A percentile compares a stretch with the other conserved stretches of the same genome.
phyloP scores from a whole-genome alignment of 2,888 invertebrate genomes.

The Lasioglossum pauxillum region DNA sequence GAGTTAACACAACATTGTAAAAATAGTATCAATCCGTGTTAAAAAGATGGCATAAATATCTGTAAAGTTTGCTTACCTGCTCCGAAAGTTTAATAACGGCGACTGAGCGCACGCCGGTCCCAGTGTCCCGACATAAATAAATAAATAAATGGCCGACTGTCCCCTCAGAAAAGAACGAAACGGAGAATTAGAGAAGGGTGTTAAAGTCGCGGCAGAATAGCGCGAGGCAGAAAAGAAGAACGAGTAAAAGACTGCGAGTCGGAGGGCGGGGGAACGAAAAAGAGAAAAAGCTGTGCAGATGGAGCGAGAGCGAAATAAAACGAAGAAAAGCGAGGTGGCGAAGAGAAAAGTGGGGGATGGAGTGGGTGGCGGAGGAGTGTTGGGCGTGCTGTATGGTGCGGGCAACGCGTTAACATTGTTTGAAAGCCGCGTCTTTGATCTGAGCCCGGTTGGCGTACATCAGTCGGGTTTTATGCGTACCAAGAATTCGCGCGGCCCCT shows the following conservation, averaged over 20 bases:
- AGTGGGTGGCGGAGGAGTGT: conserved; percentile 4
- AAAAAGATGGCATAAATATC: background rate
- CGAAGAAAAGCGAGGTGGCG: background rate
- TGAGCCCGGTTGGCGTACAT: conserved; percentile 80
- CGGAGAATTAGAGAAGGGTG: background rate
- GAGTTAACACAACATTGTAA: too few species aligned
- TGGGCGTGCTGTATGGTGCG: conserved; percentile 25
- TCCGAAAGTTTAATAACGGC: too few species aligned
- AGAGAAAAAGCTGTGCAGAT: background rate
- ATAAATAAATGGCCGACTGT: background rate
- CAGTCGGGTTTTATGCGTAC: conserved; percentile 81
- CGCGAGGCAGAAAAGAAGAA: background rate
- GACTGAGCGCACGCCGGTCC: background rate
- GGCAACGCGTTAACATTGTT: conserved; percentile 82
- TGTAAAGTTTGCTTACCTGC: background rate
- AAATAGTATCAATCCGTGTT: too few species aligned
- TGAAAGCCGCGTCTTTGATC: conserved; percentile 84
- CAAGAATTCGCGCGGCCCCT: conserved; percentile 72
- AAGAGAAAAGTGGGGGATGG: conserved; percentile 23
- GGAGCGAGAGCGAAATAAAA: background rate
- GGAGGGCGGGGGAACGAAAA: background rate
- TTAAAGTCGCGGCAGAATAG: background rate
- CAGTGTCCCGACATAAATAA: background rate
- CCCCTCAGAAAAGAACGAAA: background rate
- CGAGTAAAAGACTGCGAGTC: background rate